Percentiles rank a stretch among this genome's conserved stretches.
Conservation (phyloP, 2,888 invertebrate genomes). For the Spatulosminthurus flaviceps region DNA sequence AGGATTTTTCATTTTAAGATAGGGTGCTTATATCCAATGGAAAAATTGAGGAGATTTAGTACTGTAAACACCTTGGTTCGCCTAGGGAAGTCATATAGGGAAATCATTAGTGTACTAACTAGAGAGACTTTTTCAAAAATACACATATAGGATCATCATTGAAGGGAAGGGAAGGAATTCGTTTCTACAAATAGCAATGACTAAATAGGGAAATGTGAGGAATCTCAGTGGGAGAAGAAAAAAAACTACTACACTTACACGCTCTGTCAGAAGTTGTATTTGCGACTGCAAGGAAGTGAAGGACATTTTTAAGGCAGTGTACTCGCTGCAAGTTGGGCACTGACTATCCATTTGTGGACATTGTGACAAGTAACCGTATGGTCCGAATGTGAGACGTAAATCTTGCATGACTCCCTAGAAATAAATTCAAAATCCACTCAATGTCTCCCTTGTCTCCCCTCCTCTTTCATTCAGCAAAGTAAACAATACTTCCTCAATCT, state of each 20-base stretch:
- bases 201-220: background rate
- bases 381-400: slow-evolving; percentile 83
- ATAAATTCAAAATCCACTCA: slow-evolving; percentile 45
- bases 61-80: too few species aligned
- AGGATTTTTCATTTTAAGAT: too few species aligned
- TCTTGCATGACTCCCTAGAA: slow-evolving; percentile 87
- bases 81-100: too few species aligned
- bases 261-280: slow-evolving; percentile 82
- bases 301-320: slow-evolving; percentile 82
- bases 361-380: slow-evolving; percentile 85
- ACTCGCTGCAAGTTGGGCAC: slow-evolving; percentile 91
- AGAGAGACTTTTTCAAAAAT: too few species aligned
- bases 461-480: too few species aligned
- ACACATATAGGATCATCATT: background rate
- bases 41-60: too few species aligned
- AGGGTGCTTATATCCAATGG: too few species aligned
- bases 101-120: too few species aligned
- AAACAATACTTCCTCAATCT: too few species aligned
- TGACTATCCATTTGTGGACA: slow-evolving; percentile 86
- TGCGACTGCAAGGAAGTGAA: slow-evolving; percentile 82
- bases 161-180: slow-evolving; percentile 12
- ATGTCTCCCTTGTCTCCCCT: too few species aligned
- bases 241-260: slow-evolving; percentile 72
- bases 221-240: too few species aligned
- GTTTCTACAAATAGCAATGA: background rate